phyloP scores from a whole-genome alignment of 1,140 invertebrate species.

The Thalassaphorura encarpata region DNA sequence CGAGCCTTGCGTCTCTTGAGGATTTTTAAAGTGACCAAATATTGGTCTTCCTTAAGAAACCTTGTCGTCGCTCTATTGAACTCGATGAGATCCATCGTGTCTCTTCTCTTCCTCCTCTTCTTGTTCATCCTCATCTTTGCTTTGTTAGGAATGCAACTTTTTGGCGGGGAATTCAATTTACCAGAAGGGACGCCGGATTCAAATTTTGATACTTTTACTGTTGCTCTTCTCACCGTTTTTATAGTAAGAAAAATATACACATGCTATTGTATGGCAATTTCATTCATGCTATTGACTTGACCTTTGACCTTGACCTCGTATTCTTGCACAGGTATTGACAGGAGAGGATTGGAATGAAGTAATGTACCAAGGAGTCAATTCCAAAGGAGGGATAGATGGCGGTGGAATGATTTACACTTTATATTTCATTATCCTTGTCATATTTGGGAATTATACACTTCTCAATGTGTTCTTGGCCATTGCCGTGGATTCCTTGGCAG shows the following conservation, averaged over 20 bases:
- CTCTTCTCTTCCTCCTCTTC: slow-evolving; percentile 98
- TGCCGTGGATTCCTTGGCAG: slow-evolving; percentile 99
- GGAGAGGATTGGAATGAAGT: slow-evolving; percentile 99
- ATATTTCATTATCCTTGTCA: slow-evolving; percentile 98
- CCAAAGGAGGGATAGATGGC: slow-evolving; percentile 83
- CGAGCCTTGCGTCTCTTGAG: slow-evolving; percentile 93
- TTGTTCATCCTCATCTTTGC: slow-evolving; percentile 99
- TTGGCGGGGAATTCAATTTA: slow-evolving; percentile 96
- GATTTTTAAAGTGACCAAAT: slow-evolving; percentile 88
- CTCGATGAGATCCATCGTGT: slow-evolving; percentile 99
- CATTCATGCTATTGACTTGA: no score
- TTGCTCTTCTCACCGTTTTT: slow-evolving; percentile 98
- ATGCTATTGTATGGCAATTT: not conserved
- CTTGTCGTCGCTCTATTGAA: slow-evolving; percentile 98
- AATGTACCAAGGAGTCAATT: slow-evolving; percentile 98
- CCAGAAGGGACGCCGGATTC: slow-evolving; percentile 78
- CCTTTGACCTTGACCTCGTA: no score
- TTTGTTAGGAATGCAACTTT: slow-evolving; percentile 98
- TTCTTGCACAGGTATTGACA: slow-evolving; percentile 75
- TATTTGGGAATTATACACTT: slow-evolving; percentile 99
- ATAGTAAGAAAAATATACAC: slow-evolving; percentile 54
- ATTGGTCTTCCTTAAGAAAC: slow-evolving; percentile 97
- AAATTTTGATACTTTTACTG: slow-evolving; percentile 99
- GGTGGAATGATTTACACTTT: slow-evolving; percentile 93
- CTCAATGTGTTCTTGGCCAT: slow-evolving; percentile 99